A percentile compares a stretch with the other conserved stretches of the same genome.
Evolutionary conservation across 1,140 invertebrate species (phyloP).

Genomic region (Latrodectus geometricus): DNA sequence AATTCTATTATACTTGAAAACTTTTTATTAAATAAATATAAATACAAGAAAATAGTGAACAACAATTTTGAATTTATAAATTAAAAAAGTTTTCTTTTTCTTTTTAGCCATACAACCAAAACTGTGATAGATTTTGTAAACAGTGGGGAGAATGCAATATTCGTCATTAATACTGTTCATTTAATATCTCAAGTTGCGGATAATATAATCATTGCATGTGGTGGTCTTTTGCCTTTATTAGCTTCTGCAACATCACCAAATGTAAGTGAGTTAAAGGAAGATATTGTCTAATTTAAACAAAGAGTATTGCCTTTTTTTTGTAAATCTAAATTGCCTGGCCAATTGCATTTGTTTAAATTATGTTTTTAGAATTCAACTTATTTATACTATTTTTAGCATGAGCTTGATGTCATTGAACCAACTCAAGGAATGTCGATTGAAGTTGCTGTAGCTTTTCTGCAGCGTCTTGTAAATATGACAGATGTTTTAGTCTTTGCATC

Average conservation of each 20-base stretch:
- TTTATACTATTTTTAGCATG: constrained; percentile 78
- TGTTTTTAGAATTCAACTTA: not conserved
- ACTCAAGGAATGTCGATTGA: constrained; percentile 99
- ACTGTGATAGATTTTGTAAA: constrained; percentile 98
- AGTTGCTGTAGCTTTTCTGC: constrained; percentile 91
- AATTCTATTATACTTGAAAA: too few relatives aligned
- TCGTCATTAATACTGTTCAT: constrained; percentile 99
- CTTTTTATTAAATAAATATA: too few relatives aligned
- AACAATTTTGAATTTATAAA: constrained; percentile 1
- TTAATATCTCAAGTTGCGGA: constrained; percentile 98
- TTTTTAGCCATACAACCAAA: constrained; percentile 89
- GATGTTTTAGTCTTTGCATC: constrained; percentile 98
- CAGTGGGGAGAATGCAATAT: constrained; percentile 96
- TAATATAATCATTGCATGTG: constrained; percentile 98
- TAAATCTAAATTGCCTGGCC: too few relatives aligned
- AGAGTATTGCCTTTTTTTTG: not conserved
- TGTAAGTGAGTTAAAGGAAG: constrained; percentile 75
- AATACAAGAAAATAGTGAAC: too few relatives aligned
- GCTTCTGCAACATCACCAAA: constrained; percentile 98
- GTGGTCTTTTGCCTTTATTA: constrained; percentile 93
- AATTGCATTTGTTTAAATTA: not conserved
- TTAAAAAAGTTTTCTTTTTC: not conserved
- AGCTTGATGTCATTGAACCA: constrained; percentile 97
- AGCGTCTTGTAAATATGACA: constrained; percentile 96
- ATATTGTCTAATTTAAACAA: not conserved